phyloP scores from a whole-genome alignment of 2,797 vertebrate genomes.

The Pangasius sanitwongsei region DNA sequence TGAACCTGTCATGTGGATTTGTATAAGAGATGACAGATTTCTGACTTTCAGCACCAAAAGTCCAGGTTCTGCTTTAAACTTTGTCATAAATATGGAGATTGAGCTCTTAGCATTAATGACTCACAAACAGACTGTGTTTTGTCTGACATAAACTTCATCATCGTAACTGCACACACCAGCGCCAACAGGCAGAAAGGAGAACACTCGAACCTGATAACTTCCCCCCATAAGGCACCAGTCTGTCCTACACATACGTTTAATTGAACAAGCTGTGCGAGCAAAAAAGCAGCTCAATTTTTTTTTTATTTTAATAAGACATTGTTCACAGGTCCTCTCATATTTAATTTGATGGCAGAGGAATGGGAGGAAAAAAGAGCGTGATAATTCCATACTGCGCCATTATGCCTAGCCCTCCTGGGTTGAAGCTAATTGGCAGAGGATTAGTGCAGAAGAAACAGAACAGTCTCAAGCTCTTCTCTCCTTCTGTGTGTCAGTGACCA shows the following conservation, averaged over 20 bases:
- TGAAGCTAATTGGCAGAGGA: slow-evolving; percentile 81
- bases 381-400: slow-evolving; percentile 59
- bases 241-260: slow-evolving; percentile 55
- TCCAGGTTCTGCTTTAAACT: background rate
- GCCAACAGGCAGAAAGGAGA: background rate
- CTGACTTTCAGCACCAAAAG: background rate
- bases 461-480: slow-evolving; percentile 49
- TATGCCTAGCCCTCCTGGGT: slow-evolving; percentile 67
- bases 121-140: background rate
- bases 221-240: slow-evolving; percentile 27
- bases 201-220: slow-evolving; percentile 22
- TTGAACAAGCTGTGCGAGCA: slow-evolving; percentile 53
- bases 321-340: slow-evolving; percentile 59
- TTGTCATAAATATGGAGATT: background rate
- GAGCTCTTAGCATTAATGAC: background rate
- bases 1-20: background rate
- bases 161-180: background rate
- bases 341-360: slow-evolving; percentile 62
- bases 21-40: background rate
- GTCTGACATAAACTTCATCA: slow-evolving; percentile 29
- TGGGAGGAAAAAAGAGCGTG: slow-evolving; percentile 53
- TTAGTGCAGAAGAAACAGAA: slow-evolving; percentile 74
- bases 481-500: slow-evolving; percentile 54
- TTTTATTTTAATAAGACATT: slow-evolving; percentile 63
- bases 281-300: slow-evolving; percentile 50